A percentile compares a stretch with the other conserved stretches of the same genome.
phyloP scores from a whole-genome alignment of 2,888 invertebrate species.

The Mayetiola destructor region DNA sequence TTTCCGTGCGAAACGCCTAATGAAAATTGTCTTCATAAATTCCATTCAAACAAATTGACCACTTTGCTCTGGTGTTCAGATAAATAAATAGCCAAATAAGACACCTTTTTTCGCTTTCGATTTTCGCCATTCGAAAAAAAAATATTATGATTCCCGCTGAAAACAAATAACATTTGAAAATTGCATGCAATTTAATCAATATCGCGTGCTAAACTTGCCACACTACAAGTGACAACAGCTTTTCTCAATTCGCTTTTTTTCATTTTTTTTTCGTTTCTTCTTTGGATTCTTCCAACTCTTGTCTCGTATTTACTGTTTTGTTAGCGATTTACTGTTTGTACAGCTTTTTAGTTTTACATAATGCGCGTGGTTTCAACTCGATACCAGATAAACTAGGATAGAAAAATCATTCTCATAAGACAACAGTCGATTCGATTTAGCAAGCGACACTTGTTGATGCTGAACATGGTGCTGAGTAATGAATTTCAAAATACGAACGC shows the following conservation, averaged over 20 bases:
- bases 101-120: conserved; percentile 7
- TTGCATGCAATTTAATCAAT: not conserved
- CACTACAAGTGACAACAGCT: not conserved
- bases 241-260: not conserved
- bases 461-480: not conserved
- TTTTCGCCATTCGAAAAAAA: not conserved
- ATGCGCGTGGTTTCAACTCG: not conserved
- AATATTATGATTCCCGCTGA: not conserved
- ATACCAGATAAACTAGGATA: not conserved
- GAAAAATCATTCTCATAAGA: not conserved
- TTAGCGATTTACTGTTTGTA: not conserved
- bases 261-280: too few relatives aligned
- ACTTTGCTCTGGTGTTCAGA: too few relatives aligned
- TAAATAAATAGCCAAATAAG: not conserved
- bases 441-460: not conserved
- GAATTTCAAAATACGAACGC: not conserved
- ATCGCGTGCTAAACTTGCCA: not conserved
- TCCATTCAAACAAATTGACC: not conserved
- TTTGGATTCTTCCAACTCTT: too few relatives aligned
- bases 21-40: conserved; percentile 11
- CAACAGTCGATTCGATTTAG: not conserved
- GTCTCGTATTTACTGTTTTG: too few relatives aligned
- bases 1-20: too few relatives aligned
- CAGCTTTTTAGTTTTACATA: conserved; percentile 3
- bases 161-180: too few relatives aligned